These are phyloP conservation scores for Pomacea maculata DNA, from an alignment of 1,140 invertebrate genomes.

Conservation along the genomic window DNA sequence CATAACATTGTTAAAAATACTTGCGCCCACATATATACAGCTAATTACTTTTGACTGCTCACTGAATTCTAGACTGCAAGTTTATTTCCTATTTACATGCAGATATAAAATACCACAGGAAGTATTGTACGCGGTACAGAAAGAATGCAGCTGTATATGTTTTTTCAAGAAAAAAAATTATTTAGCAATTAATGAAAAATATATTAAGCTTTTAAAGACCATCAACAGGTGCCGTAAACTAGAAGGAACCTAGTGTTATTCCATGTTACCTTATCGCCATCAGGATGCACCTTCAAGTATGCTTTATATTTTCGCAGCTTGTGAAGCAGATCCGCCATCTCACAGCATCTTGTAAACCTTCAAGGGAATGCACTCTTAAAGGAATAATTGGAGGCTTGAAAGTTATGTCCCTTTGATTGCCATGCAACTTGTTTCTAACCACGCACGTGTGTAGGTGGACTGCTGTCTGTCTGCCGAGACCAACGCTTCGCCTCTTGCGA, in stretches of 20 bases:
- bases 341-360: background rate
- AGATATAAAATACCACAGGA: background rate
- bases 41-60: no score
- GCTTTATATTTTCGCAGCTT: conserved; percentile 24
- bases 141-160: background rate
- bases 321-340: conserved; percentile 22
- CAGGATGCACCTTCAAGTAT: conserved; percentile 18
- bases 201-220: background rate
- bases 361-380: conserved; percentile 11
- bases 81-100: background rate
- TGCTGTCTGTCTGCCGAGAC: no score
- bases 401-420: no score
- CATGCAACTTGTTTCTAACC: no score
- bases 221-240: no score
- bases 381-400: background rate
- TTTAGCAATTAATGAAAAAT: background rate
- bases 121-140: background rate
- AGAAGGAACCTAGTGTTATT: background rate
- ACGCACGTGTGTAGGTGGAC: no score
- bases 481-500: no score
- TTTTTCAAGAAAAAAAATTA: background rate
- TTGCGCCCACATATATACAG: no score
- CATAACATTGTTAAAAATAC: no score
- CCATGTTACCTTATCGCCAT: conserved; percentile 15
- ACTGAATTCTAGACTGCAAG: no score